Conservation (phyloP, 53 echinoderm and acorn worm species). For the Echinometra lucunter region DNA sequence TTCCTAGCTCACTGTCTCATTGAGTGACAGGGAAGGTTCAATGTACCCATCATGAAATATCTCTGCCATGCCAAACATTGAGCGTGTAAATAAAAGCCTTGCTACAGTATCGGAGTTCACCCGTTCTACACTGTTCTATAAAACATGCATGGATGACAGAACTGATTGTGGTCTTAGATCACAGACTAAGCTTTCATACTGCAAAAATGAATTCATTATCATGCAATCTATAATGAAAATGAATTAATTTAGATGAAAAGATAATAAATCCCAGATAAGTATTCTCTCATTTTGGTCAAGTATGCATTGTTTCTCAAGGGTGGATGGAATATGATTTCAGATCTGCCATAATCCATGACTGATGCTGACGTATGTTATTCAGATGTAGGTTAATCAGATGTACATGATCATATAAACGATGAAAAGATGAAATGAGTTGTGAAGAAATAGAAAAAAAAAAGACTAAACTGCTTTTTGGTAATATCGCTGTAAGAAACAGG, state of each 20-base stretch:
- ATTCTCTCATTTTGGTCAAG: neutral
- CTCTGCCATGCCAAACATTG: constrained; percentile 49
- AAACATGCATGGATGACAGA: constrained; percentile 11
- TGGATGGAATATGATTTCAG: neutral
- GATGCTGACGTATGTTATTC: too few relatives aligned
- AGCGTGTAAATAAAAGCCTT: constrained; percentile 40
- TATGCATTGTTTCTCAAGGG: neutral
- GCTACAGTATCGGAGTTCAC: neutral
- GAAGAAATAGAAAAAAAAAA: neutral
- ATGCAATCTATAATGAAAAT: neutral
- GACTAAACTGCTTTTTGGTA: neutral
- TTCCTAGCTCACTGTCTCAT: constrained; percentile 3
- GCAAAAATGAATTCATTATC: neutral
- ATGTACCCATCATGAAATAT: constrained; percentile 50
- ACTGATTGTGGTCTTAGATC: neutral
- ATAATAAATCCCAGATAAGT: neutral
- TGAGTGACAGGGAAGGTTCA: constrained; percentile 52
- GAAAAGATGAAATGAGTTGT: neutral
- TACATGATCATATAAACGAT: too few relatives aligned
- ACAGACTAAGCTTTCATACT: neutral
- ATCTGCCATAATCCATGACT: too few relatives aligned
- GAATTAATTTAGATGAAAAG: neutral
- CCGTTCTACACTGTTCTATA: constrained; percentile 1
- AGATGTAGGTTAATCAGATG: too few relatives aligned
- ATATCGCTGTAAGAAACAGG: neutral